Base-by-base conservation (phyloP, 2,113 vertebrate species). In the Cryptomyrus ogoouensis region DNA sequence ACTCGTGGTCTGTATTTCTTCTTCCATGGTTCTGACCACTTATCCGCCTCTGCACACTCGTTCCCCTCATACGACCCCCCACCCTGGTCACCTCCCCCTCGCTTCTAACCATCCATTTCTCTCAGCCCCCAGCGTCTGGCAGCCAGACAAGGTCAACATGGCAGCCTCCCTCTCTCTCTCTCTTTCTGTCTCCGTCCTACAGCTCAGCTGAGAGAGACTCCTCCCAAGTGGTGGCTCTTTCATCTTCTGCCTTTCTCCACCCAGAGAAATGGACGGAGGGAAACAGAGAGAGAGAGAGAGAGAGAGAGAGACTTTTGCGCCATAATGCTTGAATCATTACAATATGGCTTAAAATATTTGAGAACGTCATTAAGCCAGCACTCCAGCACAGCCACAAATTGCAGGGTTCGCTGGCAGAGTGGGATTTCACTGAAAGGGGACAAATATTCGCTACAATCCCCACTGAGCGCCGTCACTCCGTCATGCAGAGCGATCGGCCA, bases 131-230 rank as follows among this genome's bases (percentile, higher is more conserved):
- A 84, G 31, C 19, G 80, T 88, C 90, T 90, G 90, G 90, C 90
- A 85, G 77, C 77, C 80, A 89, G 90, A 89, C 90, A 90, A 90
- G 90, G 90, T 90, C 90, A 90, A 88, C 88, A 90, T 53, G 46
- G 90, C 90, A 85, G 90, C 42, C 83, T 42, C 12, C 17, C 80
- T 74, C 58, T 39, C 50, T 49, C 53, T n/a, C 56, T 58, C 56
- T 21, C 56, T 58, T 9, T 58, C 56, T 27, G 13, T 85, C 88
- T 62, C 44, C 77, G 10, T 87, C 46, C 90, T 44, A 2, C 84
- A 44, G 50, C 52, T 89, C 86, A 56, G 62, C 35, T 90, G 85
- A 46, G 89, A 50, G 49, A 88, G 31, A 47, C 89, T 53, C 84
- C 89, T 87, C 89, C 89, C 84, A 52, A 77, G 31, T 47, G 35